Conservation (phyloP, 1,140 invertebrate genomes). For the Sarcophaga peregrina region DNA sequence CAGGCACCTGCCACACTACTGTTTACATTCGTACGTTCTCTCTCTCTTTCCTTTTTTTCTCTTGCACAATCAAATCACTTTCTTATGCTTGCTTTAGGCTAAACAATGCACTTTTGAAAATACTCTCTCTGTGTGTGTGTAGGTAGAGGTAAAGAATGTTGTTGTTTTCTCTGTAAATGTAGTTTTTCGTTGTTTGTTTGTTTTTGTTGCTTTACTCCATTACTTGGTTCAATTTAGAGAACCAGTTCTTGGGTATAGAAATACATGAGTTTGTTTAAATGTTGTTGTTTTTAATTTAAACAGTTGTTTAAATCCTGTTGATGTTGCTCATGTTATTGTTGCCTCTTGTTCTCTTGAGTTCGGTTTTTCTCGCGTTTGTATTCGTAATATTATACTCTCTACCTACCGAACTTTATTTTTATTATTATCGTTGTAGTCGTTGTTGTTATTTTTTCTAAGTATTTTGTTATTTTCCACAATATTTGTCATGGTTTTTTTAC, state of each 20-base stretch:
- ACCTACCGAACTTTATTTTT: neutral
- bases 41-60: too few species aligned
- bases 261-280: neutral
- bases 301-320: neutral
- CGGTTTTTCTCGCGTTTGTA: neutral
- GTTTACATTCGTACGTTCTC: too few species aligned
- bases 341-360: neutral
- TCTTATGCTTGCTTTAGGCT: neutral
- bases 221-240: too few species aligned
- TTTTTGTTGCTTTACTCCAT: too few species aligned
- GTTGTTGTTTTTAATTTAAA: neutral
- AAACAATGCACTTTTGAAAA: neutral
- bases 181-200: neutral
- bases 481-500: neutral
- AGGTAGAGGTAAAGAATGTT: neutral
- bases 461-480: slow-evolving; percentile 13
- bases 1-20: too few species aligned
- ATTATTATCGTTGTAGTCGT: neutral
- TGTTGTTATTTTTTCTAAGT: neutral
- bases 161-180: neutral
- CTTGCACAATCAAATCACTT: too few species aligned
- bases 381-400: neutral
- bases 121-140: too few species aligned
- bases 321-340: neutral
- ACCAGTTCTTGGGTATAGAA: neutral